These are phyloP conservation scores for Podarcis raffonei DNA, from an alignment of 2,113 vertebrate species.

Conservation along the genomic window DNA sequence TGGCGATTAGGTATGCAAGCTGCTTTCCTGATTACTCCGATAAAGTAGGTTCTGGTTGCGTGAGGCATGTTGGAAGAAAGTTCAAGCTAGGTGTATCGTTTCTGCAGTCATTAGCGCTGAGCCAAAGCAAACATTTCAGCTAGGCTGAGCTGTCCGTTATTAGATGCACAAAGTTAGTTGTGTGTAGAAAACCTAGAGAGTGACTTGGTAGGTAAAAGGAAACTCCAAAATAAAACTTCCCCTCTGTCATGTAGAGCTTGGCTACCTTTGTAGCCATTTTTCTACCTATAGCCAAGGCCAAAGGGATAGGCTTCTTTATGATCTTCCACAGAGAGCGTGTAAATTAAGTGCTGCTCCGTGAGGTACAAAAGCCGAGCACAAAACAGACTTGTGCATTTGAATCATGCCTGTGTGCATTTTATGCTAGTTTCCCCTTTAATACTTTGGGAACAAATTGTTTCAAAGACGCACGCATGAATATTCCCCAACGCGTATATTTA, in stretches of 20 bases:
- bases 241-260: background rate
- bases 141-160: background rate
- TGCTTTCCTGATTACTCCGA: conserved; percentile 61
- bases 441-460: too few species aligned
- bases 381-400: background rate
- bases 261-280: background rate
- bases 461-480: too few species aligned
- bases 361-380: background rate
- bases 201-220: background rate
- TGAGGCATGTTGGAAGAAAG: conserved; percentile 39
- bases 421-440: background rate
- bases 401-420: background rate
- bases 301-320: background rate
- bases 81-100: background rate
- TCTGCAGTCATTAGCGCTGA: conserved; percentile 7
- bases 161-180: background rate
- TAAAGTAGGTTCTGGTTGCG: conserved; percentile 36
- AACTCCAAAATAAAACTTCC: background rate
- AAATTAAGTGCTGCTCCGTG: background rate
- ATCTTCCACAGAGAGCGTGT: background rate
- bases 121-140: conserved; percentile 6
- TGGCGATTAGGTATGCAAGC: conserved; percentile 31
- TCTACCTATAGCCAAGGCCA: background rate
- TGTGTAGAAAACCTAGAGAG: background rate
- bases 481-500: too few species aligned